Percentiles rank a stretch among this genome's conserved stretches.
Conservation (phyloP, 2,888 invertebrate genomes). For the Argyresthia albistria region DNA sequence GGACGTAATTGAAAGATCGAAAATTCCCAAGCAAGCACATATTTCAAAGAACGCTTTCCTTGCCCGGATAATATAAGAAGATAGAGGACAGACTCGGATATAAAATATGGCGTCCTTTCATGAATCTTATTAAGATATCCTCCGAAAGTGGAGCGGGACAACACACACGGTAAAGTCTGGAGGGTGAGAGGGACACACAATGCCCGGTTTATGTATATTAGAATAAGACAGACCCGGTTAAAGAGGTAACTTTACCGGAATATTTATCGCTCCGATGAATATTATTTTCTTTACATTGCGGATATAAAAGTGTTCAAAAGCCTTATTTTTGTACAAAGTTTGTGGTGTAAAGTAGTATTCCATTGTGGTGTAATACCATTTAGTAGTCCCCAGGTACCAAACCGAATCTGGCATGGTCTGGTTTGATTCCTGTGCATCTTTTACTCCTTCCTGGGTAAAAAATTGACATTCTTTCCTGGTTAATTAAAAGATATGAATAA, state of each 20-base stretch:
- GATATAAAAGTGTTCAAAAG: no score
- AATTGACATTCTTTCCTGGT: no score
- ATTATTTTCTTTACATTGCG: conserved; percentile 64
- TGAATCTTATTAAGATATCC: conserved; percentile 88
- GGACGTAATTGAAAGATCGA: conserved; percentile 70
- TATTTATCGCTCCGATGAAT: conserved; percentile 69
- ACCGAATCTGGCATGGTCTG: no score
- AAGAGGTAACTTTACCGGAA: conserved; percentile 44
- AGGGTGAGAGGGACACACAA: conserved; percentile 20
- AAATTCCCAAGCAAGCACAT: conserved; percentile 68
- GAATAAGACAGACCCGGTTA: conserved; percentile 66
- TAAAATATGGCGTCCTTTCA: conserved; percentile 88
- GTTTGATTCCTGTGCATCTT: no score
- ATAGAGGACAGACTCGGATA: conserved; percentile 77
- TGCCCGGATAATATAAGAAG: conserved; percentile 71
- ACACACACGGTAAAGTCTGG: conserved; percentile 17
- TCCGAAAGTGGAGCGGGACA: conserved; percentile 67
- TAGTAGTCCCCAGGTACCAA: no score
- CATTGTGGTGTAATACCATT: no score
- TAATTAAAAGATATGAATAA: no score
- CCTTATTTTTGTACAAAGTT: no score
- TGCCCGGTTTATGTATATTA: conserved; percentile 63
- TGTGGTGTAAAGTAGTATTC: no score
- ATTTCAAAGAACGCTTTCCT: conserved; percentile 61
- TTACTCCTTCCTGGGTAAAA: no score